Conservation (phyloP, 2,888 invertebrate genomes). For the Calliopum simillimum region DNA sequence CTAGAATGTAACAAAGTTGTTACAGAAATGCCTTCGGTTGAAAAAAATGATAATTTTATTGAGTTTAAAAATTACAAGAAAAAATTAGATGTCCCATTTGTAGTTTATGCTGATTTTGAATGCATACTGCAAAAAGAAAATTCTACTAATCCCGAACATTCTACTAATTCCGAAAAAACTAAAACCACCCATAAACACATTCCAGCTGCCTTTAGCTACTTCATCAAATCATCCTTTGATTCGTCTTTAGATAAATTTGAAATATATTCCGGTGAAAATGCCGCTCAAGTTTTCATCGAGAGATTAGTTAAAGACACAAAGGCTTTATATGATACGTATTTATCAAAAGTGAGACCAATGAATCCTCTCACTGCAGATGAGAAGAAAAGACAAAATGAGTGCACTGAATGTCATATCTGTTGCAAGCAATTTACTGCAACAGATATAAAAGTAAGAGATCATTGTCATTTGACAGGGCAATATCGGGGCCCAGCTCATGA, state of each 20-base stretch:
- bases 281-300: not conserved
- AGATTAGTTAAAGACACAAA: not conserved
- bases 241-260: not conserved
- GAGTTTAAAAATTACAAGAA: not conserved
- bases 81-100: not conserved
- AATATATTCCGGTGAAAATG: not conserved
- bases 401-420: no score
- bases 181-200: not conserved
- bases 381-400: not conserved
- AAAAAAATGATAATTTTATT: not conserved
- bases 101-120: slow-evolving; percentile 9
- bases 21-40: not conserved
- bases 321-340: not conserved
- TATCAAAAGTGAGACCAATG: not conserved
- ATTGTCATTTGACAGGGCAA: slow-evolving; percentile 28
- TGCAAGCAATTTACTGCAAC: no score
- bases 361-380: not conserved
- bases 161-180: not conserved
- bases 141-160: not conserved
- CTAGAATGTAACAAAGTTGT: not conserved
- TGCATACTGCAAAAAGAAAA: not conserved
- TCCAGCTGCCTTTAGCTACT: not conserved
- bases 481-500: slow-evolving; percentile 33
- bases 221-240: not conserved
- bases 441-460: slow-evolving; percentile 2